Conservation (phyloP, 2,888 invertebrate species). For the Timandra comae region DNA sequence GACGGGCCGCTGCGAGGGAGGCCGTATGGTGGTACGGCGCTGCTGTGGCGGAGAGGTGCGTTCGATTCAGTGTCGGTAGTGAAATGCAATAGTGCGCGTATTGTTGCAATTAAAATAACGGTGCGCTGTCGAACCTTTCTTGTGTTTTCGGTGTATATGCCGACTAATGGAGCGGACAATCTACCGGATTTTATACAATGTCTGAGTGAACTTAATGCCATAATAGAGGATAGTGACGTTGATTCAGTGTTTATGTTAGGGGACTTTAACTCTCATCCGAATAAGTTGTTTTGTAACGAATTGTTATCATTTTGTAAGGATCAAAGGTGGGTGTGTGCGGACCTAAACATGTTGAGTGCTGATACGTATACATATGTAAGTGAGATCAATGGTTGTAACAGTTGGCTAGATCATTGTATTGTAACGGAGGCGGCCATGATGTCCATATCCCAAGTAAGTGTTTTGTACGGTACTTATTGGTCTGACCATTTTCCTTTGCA, state of each 20-base stretch:
- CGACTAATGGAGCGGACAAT: constrained; percentile 18
- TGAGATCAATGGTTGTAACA: constrained; percentile 10
- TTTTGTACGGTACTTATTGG: constrained; percentile 4
- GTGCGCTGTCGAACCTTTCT: constrained; percentile 8
- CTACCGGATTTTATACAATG: constrained; percentile 18
- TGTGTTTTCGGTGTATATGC: constrained; percentile 24
- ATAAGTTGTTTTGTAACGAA: constrained; percentile 15
- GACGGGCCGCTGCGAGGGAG: constrained; percentile 16
- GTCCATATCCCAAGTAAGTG: not conserved
- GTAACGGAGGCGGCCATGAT: not conserved
- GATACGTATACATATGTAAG: constrained; percentile 19
- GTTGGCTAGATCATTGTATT: constrained; percentile 8
- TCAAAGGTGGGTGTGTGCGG: constrained; percentile 19
- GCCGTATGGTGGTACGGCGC: constrained; percentile 16
- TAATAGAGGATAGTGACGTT: constrained; percentile 10
- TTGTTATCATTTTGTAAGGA: constrained; percentile 16
- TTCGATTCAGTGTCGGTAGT: constrained; percentile 19
- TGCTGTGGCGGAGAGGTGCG: constrained; percentile 20
- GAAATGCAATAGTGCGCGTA: constrained; percentile 15
- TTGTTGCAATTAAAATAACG: constrained; percentile 9
- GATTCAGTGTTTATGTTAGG: constrained; percentile 18
- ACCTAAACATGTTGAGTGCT: constrained; percentile 6
- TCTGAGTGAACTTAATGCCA: constrained; percentile 14
- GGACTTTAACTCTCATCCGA: constrained; percentile 23
- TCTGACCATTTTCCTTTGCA: constrained; percentile 11